A percentile compares a stretch with the other conserved stretches of the same genome.
Conservation (phyloP, 2,113 vertebrate species). For the Picathartes gymnocephalus region DNA sequence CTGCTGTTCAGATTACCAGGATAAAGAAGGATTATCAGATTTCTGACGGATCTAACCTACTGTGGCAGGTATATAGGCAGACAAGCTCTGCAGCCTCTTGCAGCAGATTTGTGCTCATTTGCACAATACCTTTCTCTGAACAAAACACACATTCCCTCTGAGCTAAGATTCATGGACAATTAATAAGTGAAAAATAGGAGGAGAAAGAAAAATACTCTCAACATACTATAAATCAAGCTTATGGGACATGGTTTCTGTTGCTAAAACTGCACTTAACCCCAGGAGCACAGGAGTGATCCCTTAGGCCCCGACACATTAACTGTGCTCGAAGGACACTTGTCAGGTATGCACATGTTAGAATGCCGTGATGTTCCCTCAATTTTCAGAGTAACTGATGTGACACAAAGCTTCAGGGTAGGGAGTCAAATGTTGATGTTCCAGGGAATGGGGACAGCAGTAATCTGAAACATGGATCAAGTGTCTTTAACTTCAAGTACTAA, state of each 20-base stretch:
- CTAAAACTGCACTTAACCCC: neutral
- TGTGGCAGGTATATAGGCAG: neutral
- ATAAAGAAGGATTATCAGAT: slow-evolving; percentile 9
- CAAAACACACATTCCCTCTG: neutral
- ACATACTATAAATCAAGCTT: neutral
- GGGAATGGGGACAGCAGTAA: fast-evolving
- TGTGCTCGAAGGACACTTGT: neutral
- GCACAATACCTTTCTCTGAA: neutral
- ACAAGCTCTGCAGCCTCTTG: neutral
- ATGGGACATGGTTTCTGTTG: neutral
- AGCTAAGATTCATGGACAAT: neutral
- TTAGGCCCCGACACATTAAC: neutral
- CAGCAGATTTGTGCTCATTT: neutral
- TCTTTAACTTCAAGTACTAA: neutral
- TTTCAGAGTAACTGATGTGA: neutral
- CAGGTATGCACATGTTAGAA: neutral
- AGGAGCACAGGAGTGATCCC: neutral
- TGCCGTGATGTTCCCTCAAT: fast-evolving
- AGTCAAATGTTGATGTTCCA: neutral
- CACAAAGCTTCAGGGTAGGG: neutral
- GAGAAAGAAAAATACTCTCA: neutral
- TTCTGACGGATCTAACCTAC: neutral
- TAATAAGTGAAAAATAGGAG: neutral
- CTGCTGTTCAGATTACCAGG: neutral
- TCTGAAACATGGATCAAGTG: neutral